Conservation (phyloP, 2,888 invertebrate species). For the Callyntrura sp. region DNA sequence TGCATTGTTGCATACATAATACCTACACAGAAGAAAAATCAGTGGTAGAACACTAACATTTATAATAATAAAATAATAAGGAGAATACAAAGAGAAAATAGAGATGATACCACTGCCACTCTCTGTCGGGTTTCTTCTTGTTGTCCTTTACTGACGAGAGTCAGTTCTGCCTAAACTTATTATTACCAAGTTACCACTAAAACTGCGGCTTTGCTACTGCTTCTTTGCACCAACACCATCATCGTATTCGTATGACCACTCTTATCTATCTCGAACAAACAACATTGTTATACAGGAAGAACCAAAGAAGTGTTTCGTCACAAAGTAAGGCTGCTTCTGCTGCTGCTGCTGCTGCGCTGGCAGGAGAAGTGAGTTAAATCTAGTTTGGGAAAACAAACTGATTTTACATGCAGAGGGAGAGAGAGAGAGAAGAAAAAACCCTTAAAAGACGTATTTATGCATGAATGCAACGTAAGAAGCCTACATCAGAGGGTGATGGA, state of each 20-base stretch:
- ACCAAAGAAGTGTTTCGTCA: neutral
- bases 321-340: too few species aligned
- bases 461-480: neutral
- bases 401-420: neutral
- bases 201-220: neutral
- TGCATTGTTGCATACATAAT: neutral
- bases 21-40: conserved; percentile 17
- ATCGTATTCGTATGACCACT: neutral
- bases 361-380: conserved; percentile 29
- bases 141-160: neutral
- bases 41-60: neutral
- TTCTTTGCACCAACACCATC: neutral
- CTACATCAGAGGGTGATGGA: neutral
- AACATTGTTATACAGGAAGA: conserved; percentile 1
- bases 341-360: neutral
- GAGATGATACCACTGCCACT: conserved; percentile 13
- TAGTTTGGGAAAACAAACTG: conserved; percentile 37
- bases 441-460: neutral
- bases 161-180: neutral
- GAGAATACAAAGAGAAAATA: conserved; percentile 7
- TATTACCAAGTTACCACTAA: neutral
- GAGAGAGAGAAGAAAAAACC: too few species aligned
- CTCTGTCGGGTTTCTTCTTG: neutral
- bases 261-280: neutral
- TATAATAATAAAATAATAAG: neutral